Percentiles rank a stretch among this genome's conserved stretches.
These are phyloP conservation scores for Araneus ventricosus DNA, from an alignment of 1,140 invertebrate species.

Conservation along the genomic window DNA sequence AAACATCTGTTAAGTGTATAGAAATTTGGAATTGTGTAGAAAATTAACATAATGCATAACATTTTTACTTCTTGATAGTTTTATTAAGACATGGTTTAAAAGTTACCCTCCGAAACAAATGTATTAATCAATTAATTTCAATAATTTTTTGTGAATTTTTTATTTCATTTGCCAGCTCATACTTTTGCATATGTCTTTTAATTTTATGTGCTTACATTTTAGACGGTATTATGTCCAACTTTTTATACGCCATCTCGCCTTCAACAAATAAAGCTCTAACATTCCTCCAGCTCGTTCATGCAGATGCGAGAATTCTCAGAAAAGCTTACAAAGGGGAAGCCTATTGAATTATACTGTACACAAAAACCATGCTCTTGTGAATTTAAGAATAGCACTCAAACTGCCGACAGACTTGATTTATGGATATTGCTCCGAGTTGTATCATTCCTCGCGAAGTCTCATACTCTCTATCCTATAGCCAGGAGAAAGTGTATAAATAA, in stretches of 20 bases:
- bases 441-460: constrained; percentile 5
- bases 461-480: background rate
- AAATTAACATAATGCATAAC: no score
- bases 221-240: no score
- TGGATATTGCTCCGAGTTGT: constrained; percentile 52
- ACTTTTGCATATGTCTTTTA: no score
- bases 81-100: no score
- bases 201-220: no score
- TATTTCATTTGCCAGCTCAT: no score
- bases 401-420: constrained; percentile 52
- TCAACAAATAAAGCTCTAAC: background rate
- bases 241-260: no score
- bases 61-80: no score
- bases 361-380: constrained; percentile 29
- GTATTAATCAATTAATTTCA: no score
- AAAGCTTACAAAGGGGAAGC: constrained; percentile 19
- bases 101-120: no score
- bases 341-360: constrained; percentile 50
- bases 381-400: constrained; percentile 53
- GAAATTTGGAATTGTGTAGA: background rate
- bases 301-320: background rate
- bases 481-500: constrained; percentile 57
- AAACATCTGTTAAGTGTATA: background rate
- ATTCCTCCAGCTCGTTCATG: background rate
- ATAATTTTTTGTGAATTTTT: no score